A percentile compares a stretch with the other conserved stretches of the same genome.
These are phyloP conservation scores for Melieria picta DNA, from an alignment of 2,888 invertebrate species.

Conservation along the genomic window DNA sequence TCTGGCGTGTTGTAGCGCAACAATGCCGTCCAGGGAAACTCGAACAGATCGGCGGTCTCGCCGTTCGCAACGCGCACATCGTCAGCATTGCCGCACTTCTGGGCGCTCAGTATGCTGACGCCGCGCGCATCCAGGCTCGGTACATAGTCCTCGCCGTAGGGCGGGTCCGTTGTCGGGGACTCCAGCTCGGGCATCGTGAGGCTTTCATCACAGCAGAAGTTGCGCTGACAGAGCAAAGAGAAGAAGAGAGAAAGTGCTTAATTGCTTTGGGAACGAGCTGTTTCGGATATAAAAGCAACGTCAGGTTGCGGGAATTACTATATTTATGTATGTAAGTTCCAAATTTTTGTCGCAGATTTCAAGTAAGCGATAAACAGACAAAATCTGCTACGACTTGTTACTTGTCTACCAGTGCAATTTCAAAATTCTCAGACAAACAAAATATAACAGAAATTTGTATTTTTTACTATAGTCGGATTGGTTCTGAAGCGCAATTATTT, in stretches of 20 bases:
- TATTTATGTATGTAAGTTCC: too few species aligned
- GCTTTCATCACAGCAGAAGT: slow-evolving; percentile 35
- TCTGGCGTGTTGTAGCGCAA: slow-evolving; percentile 69
- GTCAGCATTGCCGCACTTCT: slow-evolving; percentile 70
- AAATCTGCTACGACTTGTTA: not conserved
- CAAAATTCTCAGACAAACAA: not conserved
- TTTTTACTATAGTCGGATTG: too few species aligned
- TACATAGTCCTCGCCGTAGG: not conserved
- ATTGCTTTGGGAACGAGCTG: too few species aligned
- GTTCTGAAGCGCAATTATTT: too few species aligned
- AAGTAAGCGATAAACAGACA: not conserved
- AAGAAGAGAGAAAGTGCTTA: too few species aligned
- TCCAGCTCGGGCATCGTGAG: not conserved
- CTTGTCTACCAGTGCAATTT: not conserved
- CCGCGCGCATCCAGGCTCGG: slow-evolving; percentile 39
- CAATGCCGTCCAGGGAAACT: slow-evolving; percentile 82
- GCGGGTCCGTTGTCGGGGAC: not conserved
- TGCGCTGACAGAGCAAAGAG: slow-evolving; percentile 13
- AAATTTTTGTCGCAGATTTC: too few species aligned
- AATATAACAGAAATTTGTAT: too few species aligned
- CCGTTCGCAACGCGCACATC: slow-evolving; percentile 72
- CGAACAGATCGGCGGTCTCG: slow-evolving; percentile 70
- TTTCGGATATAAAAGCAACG: too few species aligned
- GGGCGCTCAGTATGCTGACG: slow-evolving; percentile 43
- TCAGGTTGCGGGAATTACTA: too few species aligned